Base-by-base conservation (phyloP, 2,797 vertebrate genomes). In the Carapus acus region DNA sequence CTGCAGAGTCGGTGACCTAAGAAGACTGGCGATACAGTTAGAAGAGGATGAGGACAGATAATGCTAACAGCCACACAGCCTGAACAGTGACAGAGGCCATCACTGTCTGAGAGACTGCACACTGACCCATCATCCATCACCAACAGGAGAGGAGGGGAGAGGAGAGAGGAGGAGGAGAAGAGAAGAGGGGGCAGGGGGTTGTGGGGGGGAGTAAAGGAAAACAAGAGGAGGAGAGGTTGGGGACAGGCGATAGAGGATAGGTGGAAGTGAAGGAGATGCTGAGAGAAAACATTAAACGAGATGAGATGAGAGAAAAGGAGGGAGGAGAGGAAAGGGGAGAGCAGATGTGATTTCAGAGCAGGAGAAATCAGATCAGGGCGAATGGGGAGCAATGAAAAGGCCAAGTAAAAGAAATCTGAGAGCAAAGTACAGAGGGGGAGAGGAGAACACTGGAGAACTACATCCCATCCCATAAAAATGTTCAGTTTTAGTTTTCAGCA, bases 111-210 rank as follows among this genome's bases (percentile, higher is more conserved):
- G 63, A 60, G 56, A 57, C 64, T 65, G 65, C 62, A 57, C 60
- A 65, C 77, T 66, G 72, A 77, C 69, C 74, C 58, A 45, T 44
- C 63, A 81, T 85, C 74, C 62, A 69, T 85, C 82, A 85, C 39
- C 21, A 1, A 40, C 3, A 39, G 29, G 15, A 45, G 43, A 54
- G 14, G 40, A 39, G 20, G 38, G 22, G 3, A 34, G 49, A 15
- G 24, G 16, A 38, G 41, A 9, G 19, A 40, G 37, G 33, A 21
- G 23, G 37, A 33, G 34, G 42, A 14, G 21, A 37, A 34, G 34
- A 29, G 18, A 33, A 31, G 43, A 34, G 48, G 42, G 17, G n/a
- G n/a, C n/a, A 41, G 23, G 15, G 45, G 21, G 33, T 8, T 50
- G 38, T 15, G 48, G 31, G 21, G 33, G 41, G 34, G 42, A 49